A percentile compares a stretch with the other conserved stretches of the same genome.
Conservation (phyloP, 2,113 vertebrate genomes). For the Eubucco bourcierii region DNA sequence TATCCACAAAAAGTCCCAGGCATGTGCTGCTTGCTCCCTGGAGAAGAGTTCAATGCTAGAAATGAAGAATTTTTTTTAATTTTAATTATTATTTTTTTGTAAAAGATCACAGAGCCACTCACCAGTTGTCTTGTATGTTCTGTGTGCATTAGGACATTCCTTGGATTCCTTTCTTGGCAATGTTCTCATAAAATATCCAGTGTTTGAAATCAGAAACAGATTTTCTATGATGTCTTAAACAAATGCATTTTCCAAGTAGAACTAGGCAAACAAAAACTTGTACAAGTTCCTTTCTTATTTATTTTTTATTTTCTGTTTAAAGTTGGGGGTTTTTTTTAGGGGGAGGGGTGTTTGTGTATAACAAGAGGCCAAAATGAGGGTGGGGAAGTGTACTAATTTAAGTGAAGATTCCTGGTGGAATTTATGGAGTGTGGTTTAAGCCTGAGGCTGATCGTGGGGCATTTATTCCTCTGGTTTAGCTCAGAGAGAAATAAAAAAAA, state of each 20-base stretch:
- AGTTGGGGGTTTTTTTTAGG: neutral
- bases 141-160: constrained; percentile 73
- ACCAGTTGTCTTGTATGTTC: constrained; percentile 77
- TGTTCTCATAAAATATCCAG: constrained; percentile 66
- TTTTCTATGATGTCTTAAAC: constrained; percentile 71
- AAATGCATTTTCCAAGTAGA: constrained; percentile 67
- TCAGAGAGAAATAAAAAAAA: neutral
- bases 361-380: neutral
- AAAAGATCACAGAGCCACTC: constrained; percentile 52
- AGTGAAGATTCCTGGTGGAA: neutral
- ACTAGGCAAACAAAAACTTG: constrained; percentile 33
- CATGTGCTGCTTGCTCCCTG: constrained; percentile 65
- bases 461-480: neutral
- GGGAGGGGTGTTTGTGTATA: neutral
- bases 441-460: neutral
- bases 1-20: constrained; percentile 68
- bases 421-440: neutral
- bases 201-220: constrained; percentile 81
- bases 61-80: neutral
- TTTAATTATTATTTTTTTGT: constrained; percentile 5
- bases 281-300: neutral
- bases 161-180: constrained; percentile 78
- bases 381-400: neutral
- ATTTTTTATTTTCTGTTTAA: neutral
- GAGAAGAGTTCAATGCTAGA: constrained; percentile 56